phyloP scores from a whole-genome alignment of 2,888 invertebrate genomes.

The Magallana nippona region DNA sequence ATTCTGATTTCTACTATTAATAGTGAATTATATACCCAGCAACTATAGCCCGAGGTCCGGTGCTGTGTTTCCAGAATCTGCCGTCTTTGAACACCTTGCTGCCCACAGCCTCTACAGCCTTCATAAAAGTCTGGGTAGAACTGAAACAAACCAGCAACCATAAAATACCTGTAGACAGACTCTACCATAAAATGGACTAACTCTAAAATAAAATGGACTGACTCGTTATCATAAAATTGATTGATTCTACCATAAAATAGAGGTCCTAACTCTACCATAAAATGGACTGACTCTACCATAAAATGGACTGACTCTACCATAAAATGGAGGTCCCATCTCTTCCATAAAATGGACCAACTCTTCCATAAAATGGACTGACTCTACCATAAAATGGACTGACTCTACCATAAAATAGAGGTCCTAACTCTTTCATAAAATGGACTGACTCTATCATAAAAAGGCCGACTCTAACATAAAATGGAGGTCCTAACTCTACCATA shows the following conservation, averaged over 20 bases:
- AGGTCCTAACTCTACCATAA: neutral
- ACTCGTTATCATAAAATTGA: no score
- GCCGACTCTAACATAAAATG: no score
- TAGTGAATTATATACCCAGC: slow-evolving; percentile 13
- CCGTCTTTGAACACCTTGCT: slow-evolving; percentile 38
- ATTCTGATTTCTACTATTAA: no score
- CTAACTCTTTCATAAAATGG: no score
- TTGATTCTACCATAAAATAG: no score
- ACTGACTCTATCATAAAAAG: neutral
- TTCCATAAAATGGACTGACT: no score
- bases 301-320: no score
- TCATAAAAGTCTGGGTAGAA: slow-evolving; percentile 60
- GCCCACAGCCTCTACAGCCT: slow-evolving; percentile 58
- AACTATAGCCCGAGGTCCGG: slow-evolving; percentile 29
- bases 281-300: neutral
- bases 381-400: neutral
- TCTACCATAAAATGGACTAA: no score
- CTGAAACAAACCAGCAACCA: neutral
- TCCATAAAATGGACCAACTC: neutral
- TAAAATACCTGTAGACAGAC: neutral
- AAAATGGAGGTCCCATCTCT: no score
- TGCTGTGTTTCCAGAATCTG: slow-evolving; percentile 44
- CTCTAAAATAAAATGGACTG: no score
- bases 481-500: no score
- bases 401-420: no score